Evolutionary conservation across 2,797 vertebrate species (phyloP).

Genomic region (Tympanoctomys barrerae): DNA sequence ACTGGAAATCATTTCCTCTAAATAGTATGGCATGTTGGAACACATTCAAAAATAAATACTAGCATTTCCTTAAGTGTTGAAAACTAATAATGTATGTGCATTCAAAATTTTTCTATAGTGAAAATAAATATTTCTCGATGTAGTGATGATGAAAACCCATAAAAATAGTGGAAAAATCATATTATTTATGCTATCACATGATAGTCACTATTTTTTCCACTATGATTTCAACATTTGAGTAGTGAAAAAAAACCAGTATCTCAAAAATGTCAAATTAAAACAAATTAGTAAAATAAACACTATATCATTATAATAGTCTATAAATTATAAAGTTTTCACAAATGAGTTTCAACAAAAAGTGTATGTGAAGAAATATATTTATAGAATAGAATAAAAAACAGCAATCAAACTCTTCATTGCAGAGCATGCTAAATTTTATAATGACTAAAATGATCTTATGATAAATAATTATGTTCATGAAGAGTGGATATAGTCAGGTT

Average conservation of each 20-base stretch:
- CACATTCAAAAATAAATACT: neutral
- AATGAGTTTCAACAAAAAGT: neutral
- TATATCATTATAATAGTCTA: neutral
- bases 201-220: neutral
- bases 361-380: neutral
- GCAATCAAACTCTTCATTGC: neutral
- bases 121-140: slow-evolving; percentile 33
- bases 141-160: neutral
- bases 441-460: neutral
- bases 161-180: neutral
- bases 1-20: slow-evolving; percentile 61
- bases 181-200: neutral
- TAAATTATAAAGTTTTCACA: neutral
- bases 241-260: neutral
- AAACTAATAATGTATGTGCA: slow-evolving; percentile 5
- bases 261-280: neutral
- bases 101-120: neutral
- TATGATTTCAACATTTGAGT: neutral
- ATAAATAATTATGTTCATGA: neutral
- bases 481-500: neutral
- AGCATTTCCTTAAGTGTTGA: neutral
- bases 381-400: neutral
- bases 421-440: neutral
- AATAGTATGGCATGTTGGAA: slow-evolving; percentile 30
- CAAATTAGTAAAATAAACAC: neutral